Conservation (phyloP, 2,113 vertebrate genomes). For the Pitta sordida region DNA sequence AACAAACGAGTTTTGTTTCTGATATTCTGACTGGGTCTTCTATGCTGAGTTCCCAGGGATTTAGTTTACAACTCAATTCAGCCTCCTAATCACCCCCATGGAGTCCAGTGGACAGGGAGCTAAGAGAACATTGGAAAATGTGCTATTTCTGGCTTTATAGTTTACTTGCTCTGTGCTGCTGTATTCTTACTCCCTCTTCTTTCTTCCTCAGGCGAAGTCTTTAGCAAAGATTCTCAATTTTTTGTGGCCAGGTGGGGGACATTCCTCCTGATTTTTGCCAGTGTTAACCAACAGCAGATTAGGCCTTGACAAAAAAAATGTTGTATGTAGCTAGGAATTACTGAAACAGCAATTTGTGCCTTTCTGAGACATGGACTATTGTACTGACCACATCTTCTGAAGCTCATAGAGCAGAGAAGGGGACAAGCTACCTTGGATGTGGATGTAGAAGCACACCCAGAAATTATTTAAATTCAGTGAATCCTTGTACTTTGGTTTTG, state of each 20-base stretch:
- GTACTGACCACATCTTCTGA: neutral
- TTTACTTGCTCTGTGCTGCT: neutral
- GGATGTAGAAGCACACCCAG: neutral
- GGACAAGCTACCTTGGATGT: neutral
- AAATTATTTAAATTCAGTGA: neutral
- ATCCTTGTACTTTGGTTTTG: neutral
- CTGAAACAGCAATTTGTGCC: neutral
- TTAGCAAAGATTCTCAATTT: neutral
- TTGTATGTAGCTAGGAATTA: neutral
- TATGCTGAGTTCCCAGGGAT: neutral
- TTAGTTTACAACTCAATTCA: neutral
- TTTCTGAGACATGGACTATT: neutral
- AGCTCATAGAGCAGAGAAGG: neutral
- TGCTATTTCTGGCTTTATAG: neutral
- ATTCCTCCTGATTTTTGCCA: neutral
- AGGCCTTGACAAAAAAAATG: neutral
- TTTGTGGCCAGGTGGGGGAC: neutral
- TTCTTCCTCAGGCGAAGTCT: neutral
- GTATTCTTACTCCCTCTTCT: neutral
- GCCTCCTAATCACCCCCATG: neutral
- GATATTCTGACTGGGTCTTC: neutral
- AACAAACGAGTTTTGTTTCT: neutral
- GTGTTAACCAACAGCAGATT: neutral
- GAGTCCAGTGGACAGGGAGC: neutral
- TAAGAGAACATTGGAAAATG: neutral